phyloP scores from a whole-genome alignment of 2,113 vertebrate species.

The Misgurnus anguillicaudatus region DNA sequence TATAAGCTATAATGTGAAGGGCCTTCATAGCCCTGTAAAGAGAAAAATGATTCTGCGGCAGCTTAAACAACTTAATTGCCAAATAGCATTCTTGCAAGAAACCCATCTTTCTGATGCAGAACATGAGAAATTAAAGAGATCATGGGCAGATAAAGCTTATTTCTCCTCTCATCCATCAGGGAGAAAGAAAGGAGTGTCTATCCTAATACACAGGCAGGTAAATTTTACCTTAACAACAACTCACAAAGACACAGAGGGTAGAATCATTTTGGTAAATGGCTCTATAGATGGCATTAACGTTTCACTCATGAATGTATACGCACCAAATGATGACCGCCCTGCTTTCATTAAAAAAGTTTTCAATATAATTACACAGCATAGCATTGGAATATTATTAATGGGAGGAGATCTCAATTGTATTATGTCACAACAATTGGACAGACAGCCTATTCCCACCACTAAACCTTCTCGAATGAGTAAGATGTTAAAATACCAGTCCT shows the following conservation, averaged over 20 bases:
- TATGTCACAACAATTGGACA: background rate
- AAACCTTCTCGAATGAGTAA: slow-evolving; percentile 3
- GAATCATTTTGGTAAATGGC: slow-evolving; percentile 15
- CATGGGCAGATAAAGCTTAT: slow-evolving; percentile 23
- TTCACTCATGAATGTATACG: slow-evolving; percentile 17
- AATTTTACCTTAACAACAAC: slow-evolving; percentile 15
- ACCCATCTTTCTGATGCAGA: slow-evolving; percentile 20
- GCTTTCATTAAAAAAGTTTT: slow-evolving; percentile 10
- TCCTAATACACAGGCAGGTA: slow-evolving; percentile 23
- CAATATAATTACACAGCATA: slow-evolving; percentile 10
- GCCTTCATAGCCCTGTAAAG: too few species aligned
- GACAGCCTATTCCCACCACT: slow-evolving; percentile 16
- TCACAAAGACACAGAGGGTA: slow-evolving; percentile 13
- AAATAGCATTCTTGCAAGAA: slow-evolving; percentile 31
- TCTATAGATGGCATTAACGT: background rate
- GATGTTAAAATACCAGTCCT: slow-evolving; percentile 1
- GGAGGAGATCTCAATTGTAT: slow-evolving; percentile 14
- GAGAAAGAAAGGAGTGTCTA: slow-evolving; percentile 14
- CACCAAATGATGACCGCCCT: background rate
- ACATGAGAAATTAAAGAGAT: slow-evolving; percentile 8
- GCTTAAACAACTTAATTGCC: too few species aligned
- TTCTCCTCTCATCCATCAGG: slow-evolving; percentile 6
- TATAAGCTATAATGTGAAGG: too few species aligned
- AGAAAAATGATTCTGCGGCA: too few species aligned
- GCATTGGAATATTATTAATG: background rate